These are phyloP conservation scores for Temnothorax rugatulus DNA, from an alignment of 2,888 invertebrate genomes.

Conservation along the genomic window DNA sequence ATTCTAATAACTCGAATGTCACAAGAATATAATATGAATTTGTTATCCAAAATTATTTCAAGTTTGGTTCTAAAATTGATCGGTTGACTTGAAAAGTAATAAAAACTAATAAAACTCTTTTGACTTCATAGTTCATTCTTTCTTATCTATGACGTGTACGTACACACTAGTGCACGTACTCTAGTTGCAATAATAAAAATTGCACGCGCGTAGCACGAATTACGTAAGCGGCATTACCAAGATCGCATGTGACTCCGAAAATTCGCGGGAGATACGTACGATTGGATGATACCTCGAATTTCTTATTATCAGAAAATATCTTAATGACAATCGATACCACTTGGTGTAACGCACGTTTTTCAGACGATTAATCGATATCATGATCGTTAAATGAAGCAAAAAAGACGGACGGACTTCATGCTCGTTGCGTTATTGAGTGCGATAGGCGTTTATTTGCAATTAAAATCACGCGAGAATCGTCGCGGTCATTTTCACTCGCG, in stretches of 20 bases:
- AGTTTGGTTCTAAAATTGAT: background rate
- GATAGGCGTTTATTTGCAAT: conserved; percentile 29
- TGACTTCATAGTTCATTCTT: background rate
- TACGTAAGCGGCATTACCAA: background rate
- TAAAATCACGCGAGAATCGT: conserved; percentile 12
- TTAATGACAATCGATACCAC: background rate
- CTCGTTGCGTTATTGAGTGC: background rate
- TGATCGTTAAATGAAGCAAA: background rate
- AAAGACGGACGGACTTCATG: background rate
- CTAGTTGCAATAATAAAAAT: background rate
- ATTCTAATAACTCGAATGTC: background rate
- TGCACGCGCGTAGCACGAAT: background rate
- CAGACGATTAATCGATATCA: background rate
- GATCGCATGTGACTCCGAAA: background rate
- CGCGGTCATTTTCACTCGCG: background rate
- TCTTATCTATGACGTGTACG: background rate
- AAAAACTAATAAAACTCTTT: background rate
- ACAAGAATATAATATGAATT: background rate
- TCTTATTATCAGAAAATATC: background rate
- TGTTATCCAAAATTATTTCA: background rate
- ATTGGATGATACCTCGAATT: background rate
- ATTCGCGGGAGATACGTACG: background rate
- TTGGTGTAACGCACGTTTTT: background rate
- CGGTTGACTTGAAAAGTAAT: background rate
- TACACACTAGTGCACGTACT: too few relatives aligned